Base-by-base conservation (phyloP, 1,140 invertebrate genomes). In the Pseudomyrmex cubaensis region DNA sequence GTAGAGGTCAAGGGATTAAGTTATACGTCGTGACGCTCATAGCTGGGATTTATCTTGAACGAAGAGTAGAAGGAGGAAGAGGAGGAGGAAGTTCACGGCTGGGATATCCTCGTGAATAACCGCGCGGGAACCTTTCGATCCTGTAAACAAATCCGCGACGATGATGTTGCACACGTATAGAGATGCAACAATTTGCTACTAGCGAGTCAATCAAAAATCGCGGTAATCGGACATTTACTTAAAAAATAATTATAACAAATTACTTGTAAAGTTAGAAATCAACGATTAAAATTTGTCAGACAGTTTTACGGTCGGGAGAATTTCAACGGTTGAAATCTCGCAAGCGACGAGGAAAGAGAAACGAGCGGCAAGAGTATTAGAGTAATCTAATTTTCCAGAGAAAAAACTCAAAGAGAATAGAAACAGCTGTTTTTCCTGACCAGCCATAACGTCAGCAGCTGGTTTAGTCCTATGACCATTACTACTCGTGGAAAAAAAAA, bases 1-100 rank as follows among this genome's bases (percentile, higher is more conserved):
- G 84, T 85, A 66, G 52, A 66, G 69, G 77, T 86, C 62, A 52
- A 83, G 57, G 15, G 85, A 87, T 87, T 86, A 87, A 87, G 85
- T 86, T 86, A 82, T 83, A 86, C 70, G 64, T 64, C 56, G 46
- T 74, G 78, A 69, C 64, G 83, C 15, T 56, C 62, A 61, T 84
- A 67, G 46, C n/a, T 25, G 72, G 10, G 72, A 87, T 87, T 87
- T 87, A 87, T 76, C 82, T 54, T 48, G 78, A 87, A 72, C 82
- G 54, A 82, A 22, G 48, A n/a, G 25, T 56, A 35, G 5, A 0
- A 25, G 5, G 35, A 35, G 35, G 35, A 35, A 5, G 35, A 35
- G 35, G 35, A 35, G n/a, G n/a, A n/a, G 72, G 72, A 77, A 80
- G 76, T 72, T 66, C 22, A 80, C 44, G 8, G 35, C 12, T 48